phyloP scores from a whole-genome alignment of 2,888 invertebrate species.

The Ectemnius continuus region DNA sequence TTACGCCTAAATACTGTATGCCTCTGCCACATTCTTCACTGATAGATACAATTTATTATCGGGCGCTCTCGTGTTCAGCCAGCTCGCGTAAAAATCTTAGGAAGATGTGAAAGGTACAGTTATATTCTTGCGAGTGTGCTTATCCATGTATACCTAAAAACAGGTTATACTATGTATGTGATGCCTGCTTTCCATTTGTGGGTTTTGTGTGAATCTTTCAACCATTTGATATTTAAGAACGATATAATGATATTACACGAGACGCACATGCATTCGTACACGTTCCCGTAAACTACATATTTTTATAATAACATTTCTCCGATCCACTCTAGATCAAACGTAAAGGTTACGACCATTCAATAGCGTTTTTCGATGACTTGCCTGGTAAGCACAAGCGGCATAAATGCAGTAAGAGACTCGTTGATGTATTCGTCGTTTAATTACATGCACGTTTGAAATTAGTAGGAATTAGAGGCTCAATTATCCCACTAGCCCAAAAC shows the following conservation, averaged over 20 bases:
- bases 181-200: constrained; percentile 9
- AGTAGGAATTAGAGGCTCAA: not conserved
- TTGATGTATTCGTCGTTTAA: not conserved
- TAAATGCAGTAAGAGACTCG: not conserved
- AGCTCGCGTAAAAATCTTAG: constrained; percentile 8
- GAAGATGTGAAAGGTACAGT: constrained; percentile 14
- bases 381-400: constrained; percentile 12
- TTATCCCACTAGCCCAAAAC: not conserved
- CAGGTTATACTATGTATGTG: constrained; percentile 41
- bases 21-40: constrained; percentile 1
- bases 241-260: too few species aligned
- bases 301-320: constrained; percentile 4
- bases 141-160: constrained; percentile 33
- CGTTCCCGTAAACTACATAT: constrained; percentile 7
- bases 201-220: not conserved
- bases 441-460: not conserved
- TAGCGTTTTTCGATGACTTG: constrained; percentile 18
- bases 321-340: constrained; percentile 24
- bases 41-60: constrained; percentile 18
- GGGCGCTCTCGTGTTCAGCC: constrained; percentile 13
- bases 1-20: not conserved
- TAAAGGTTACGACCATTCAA: constrained; percentile 49
- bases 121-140: constrained; percentile 36
- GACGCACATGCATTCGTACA: not conserved
- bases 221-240: not conserved